A percentile compares a stretch with the other conserved stretches of the same genome.
phyloP scores from a whole-genome alignment of 1,140 invertebrate species.

The Pristionchus pacificus region DNA sequence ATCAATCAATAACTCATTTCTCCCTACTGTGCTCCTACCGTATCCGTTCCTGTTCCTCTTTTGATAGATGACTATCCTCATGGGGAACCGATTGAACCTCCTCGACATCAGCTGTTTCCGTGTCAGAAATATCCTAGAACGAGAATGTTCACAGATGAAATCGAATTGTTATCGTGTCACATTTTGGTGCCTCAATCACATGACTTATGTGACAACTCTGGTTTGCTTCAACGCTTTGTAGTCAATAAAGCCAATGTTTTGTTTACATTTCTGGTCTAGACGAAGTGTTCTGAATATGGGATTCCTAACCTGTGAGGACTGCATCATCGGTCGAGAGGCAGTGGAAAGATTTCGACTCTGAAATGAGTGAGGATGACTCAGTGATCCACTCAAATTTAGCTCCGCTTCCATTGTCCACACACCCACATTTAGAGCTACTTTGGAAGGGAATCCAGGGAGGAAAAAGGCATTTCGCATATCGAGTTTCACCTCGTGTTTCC shows the following conservation, averaged over 20 bases:
- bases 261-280: no score
- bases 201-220: no score
- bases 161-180: no score
- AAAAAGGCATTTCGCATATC: not conserved
- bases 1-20: not conserved
- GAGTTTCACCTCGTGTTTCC: conserved; percentile 11
- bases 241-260: no score
- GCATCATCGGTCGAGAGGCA: conserved; percentile 29
- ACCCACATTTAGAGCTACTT: conserved; percentile 27
- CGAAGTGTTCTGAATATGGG: no score
- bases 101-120: conserved; percentile 34
- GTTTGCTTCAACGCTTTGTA: no score
- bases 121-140: conserved; percentile 49
- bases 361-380: conserved; percentile 10
- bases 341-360: conserved; percentile 13
- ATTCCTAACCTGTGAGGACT: conserved; percentile 53
- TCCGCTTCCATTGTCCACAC: conserved; percentile 6
- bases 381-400: conserved; percentile 24
- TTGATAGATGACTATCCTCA: conserved; percentile 37
- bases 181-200: no score
- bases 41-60: conserved; percentile 55
- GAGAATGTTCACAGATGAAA: no score
- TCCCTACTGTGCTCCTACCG: conserved; percentile 24
- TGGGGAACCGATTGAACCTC: conserved; percentile 24
- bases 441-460: conserved; percentile 11